Base-by-base conservation (phyloP, 2,888 invertebrate genomes). In the Drosophila phalerata region DNA sequence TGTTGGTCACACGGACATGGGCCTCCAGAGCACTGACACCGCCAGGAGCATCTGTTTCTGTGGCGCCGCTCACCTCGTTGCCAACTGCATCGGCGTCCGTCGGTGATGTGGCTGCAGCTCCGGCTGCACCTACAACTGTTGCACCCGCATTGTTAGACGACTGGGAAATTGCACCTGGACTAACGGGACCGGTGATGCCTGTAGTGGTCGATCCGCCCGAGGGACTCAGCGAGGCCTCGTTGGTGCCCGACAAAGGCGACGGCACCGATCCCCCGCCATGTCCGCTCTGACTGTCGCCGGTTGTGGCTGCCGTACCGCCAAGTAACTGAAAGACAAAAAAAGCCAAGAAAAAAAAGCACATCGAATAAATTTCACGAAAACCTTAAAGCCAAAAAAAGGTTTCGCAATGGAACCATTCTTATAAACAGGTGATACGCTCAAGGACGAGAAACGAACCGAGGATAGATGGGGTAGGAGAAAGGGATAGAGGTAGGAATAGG, bases 221-320 rank as follows among this genome's bases (percentile, higher is more conserved):
- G 49, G 96, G 96, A 84, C 95, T 95, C 79, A 96, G 94, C 70
- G 96, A 96, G 73, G 94, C 92, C 75, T 95, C 95, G 85, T 95
- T 96, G 48, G 96, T 96, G 90, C 96, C 96, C 69, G 96, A 95
- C 73, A 96, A 95, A 61, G 96, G 96, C 83, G 96, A 96, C 79
- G 96, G 96, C 91, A 96, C 96, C 34, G 85, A 64, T 63, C 85
- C 86, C 43, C 85, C 88, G 58, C 85, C 79, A 82, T 79, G 85
- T 49, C 74, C 85, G 58, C 85, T 86, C 64, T 84, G 88, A 55
- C 87, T 86, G 71, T 78, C 85, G 42, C 81, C 79, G 52, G 80
- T 71, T 25, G 81, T 64, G 40, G 78, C 66, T 62, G 86, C 68
- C 65, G 77, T 49, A 56, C 90, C 87, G 64, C 79, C 77, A 72